Evolutionary conservation across 23 tunicate species (phyloP).

Genomic region (Ascidia mentula): DNA sequence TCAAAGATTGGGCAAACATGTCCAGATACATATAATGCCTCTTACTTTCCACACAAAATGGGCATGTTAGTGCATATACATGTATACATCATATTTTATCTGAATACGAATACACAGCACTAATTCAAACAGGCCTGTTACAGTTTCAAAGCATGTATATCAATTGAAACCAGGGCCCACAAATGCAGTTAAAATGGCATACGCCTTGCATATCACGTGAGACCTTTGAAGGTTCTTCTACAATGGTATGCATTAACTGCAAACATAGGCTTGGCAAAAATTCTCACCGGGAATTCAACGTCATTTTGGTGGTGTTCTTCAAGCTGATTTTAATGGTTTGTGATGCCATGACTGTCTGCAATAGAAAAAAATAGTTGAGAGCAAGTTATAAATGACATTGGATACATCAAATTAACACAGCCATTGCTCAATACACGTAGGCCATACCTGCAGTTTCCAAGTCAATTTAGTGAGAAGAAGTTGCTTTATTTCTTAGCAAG

Average conservation of each 20-base stretch:
- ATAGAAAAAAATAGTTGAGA: too few relatives aligned
- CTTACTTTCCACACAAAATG: slow-evolving; percentile 11
- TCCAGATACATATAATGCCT: slow-evolving; percentile 13
- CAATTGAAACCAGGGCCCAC: not conserved
- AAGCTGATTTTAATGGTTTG: slow-evolving; percentile 72
- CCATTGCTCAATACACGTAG: too few relatives aligned
- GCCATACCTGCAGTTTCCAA: too few relatives aligned
- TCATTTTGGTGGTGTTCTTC: slow-evolving; percentile 80
- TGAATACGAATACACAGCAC: not conserved
- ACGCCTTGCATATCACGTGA: not conserved
- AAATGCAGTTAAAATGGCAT: slow-evolving; percentile 4
- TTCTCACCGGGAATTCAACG: slow-evolving; percentile 76
- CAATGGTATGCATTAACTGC: not conserved
- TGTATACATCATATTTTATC: not conserved
- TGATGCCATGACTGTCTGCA: not conserved
- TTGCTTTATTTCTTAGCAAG: too few relatives aligned
- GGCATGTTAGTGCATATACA: slow-evolving; percentile 1
- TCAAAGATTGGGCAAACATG: not conserved
- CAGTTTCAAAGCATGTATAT: not conserved
- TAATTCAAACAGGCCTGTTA: not conserved
- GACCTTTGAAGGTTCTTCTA: not conserved
- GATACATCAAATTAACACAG: too few relatives aligned
- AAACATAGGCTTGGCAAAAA: not conserved
- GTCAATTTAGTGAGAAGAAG: too few relatives aligned
- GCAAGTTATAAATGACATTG: too few relatives aligned